Percentiles rank a stretch among this genome's conserved stretches.
phyloP scores from a whole-genome alignment of 2,113 vertebrate species.

The Hemichromis elongatus region DNA sequence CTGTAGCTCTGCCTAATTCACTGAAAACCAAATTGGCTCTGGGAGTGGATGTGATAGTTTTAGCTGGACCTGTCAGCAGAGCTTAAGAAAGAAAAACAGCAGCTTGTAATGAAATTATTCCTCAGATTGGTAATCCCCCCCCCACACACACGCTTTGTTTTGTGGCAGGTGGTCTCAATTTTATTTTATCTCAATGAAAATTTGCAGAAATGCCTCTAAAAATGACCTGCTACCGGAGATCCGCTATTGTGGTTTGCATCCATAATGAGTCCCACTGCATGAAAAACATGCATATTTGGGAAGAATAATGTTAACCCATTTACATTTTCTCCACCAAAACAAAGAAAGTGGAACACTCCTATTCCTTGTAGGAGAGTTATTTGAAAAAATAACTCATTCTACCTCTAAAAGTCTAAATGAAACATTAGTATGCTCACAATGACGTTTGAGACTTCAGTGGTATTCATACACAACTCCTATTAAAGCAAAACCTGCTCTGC shows the following conservation, averaged over 20 bases:
- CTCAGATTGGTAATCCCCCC: background rate
- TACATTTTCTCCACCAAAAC: background rate
- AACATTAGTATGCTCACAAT: slow-evolving; percentile 23
- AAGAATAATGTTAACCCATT: slow-evolving; percentile 1
- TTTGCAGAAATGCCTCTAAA: background rate
- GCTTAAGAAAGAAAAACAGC: background rate
- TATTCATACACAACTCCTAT: background rate
- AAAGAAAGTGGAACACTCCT: background rate
- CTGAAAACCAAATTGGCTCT: background rate
- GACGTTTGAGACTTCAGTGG: slow-evolving; percentile 3
- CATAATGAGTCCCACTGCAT: background rate
- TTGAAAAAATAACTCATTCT: background rate
- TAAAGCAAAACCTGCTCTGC: background rate
- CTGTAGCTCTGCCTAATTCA: background rate
- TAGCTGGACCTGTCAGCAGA: background rate
- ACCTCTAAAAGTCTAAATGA: background rate
- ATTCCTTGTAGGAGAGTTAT: background rate
- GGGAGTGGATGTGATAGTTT: background rate
- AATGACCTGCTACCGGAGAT: background rate
- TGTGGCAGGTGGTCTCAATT: background rate
- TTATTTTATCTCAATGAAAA: background rate
- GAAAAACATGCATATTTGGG: background rate
- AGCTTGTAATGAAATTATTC: background rate
- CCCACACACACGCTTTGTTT: background rate
- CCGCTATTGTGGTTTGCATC: background rate